These are phyloP conservation scores for Amblyjoppa fuscipennis DNA, from an alignment of 2,888 invertebrate species.

Conservation along the genomic window DNA sequence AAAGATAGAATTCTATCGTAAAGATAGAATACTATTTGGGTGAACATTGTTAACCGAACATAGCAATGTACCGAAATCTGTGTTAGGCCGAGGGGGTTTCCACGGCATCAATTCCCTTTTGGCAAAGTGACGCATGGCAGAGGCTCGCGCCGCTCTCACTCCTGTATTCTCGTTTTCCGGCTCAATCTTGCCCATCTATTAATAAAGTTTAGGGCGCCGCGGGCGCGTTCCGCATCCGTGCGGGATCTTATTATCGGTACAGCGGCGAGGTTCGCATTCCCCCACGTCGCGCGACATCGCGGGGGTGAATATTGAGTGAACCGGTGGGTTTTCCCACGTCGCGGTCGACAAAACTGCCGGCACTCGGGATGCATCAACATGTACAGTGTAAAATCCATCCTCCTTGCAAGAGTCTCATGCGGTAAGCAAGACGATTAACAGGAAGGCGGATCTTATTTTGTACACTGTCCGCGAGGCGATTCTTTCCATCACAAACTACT, in stretches of 20 bases:
- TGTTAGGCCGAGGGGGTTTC: slow-evolving; percentile 36
- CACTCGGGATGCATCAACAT: not conserved
- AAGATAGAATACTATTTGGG: not conserved
- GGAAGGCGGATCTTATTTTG: slow-evolving; percentile 32
- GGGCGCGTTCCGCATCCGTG: slow-evolving; percentile 62
- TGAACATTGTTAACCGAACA: not conserved
- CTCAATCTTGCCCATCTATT: slow-evolving; percentile 38
- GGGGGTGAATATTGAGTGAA: slow-evolving; percentile 15
- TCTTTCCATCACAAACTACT: not conserved
- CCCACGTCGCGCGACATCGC: not conserved
- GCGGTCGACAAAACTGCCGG: not conserved
- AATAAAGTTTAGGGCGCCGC: slow-evolving; percentile 51
- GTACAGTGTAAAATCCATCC: not conserved
- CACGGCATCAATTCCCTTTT: slow-evolving; percentile 37
- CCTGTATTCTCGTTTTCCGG: slow-evolving; percentile 38
- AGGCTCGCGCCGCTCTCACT: slow-evolving; percentile 44
- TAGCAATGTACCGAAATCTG: not conserved
- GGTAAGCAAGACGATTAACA: not conserved
- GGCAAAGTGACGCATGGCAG: slow-evolving; percentile 54
- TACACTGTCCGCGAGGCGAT: not conserved
- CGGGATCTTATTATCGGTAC: slow-evolving; percentile 60
- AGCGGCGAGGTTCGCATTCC: slow-evolving; percentile 6
- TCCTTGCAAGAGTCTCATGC: not conserved
- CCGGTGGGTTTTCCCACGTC: slow-evolving; percentile 1
- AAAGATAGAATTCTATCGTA: not conserved